A percentile compares a stretch with the other conserved stretches of the same genome.
These are phyloP conservation scores for Carapus acus DNA, from an alignment of 2,797 vertebrate genomes.

Conservation along the genomic window DNA sequence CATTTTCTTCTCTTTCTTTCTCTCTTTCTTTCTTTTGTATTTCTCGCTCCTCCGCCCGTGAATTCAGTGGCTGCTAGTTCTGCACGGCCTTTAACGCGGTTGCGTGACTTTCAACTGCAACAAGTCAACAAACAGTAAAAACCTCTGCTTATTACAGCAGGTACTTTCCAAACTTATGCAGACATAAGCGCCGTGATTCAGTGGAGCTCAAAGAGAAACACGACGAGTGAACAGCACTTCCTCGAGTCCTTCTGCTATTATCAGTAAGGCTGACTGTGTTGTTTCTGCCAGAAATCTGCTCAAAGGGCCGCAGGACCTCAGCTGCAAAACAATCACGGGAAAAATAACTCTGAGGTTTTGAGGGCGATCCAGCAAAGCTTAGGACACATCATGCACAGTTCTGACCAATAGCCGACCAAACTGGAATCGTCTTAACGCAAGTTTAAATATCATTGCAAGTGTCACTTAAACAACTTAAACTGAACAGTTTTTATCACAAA, in stretches of 20 bases:
- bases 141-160: constrained; percentile 69
- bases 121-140: constrained; percentile 64
- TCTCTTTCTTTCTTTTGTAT: constrained; percentile 39
- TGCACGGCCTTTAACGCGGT: constrained; percentile 60
- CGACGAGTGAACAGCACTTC: constrained; percentile 44
- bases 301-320: constrained; percentile 40
- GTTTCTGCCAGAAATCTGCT: constrained; percentile 52
- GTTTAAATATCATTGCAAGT: constrained; percentile 20
- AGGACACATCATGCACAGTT: constrained; percentile 33
- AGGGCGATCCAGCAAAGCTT: constrained; percentile 41
- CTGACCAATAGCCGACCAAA: constrained; percentile 17
- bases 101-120: constrained; percentile 56
- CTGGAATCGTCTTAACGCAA: not conserved
- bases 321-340: constrained; percentile 52
- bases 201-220: constrained; percentile 62
- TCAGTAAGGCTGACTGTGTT: constrained; percentile 50
- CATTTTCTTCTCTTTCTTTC: constrained; percentile 5
- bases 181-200: constrained; percentile 66
- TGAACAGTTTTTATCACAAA: not conserved
- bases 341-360: constrained; percentile 43
- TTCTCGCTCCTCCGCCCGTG: constrained; percentile 1
- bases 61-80: constrained; percentile 33
- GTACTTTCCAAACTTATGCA: constrained; percentile 71
- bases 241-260: constrained; percentile 46
- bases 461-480: not conserved